These are phyloP conservation scores for Drosophila neocordata DNA, from an alignment of 1,140 invertebrate genomes.

Conservation along the genomic window DNA sequence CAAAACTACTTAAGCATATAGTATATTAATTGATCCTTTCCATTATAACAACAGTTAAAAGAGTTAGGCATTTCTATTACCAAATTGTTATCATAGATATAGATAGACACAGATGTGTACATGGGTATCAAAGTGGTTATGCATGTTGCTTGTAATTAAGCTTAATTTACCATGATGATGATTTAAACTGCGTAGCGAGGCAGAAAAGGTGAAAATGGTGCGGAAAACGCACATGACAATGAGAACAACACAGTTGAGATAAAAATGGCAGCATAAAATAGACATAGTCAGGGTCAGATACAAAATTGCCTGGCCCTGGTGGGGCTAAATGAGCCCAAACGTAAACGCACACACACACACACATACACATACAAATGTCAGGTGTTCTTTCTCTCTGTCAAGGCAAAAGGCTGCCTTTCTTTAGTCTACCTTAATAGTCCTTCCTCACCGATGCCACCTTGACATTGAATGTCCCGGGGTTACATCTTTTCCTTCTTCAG, in stretches of 20 bases:
- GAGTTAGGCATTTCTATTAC: background rate
- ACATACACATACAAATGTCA: conserved; percentile 52
- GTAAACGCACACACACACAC: conserved; percentile 17
- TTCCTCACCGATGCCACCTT: conserved; percentile 37
- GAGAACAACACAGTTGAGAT: conserved; percentile 48
- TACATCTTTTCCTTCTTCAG: conserved; percentile 16
- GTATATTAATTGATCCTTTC: background rate
- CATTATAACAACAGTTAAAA: background rate
- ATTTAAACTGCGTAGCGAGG: conserved; percentile 69
- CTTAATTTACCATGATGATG: conserved; percentile 75
- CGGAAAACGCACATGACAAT: conserved; percentile 61
- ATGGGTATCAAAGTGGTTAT: conserved; percentile 60
- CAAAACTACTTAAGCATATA: background rate
- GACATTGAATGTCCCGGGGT: conserved; percentile 68
- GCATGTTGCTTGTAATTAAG: conserved; percentile 74
- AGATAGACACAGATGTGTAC: too few species aligned
- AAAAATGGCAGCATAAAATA: conserved; percentile 56
- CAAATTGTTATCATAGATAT: background rate
- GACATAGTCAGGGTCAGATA: conserved; percentile 46
- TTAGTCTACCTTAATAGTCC: conserved; percentile 53
- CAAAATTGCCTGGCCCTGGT: conserved; percentile 59
- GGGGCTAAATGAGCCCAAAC: conserved; percentile 41
- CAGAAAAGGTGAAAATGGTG: conserved; percentile 66
- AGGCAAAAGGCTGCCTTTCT: conserved; percentile 40
- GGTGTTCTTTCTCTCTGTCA: conserved; percentile 41